Evolutionary conservation across 2,888 invertebrate genomes (phyloP).

Genomic region (Troides oblongomaculatus): DNA sequence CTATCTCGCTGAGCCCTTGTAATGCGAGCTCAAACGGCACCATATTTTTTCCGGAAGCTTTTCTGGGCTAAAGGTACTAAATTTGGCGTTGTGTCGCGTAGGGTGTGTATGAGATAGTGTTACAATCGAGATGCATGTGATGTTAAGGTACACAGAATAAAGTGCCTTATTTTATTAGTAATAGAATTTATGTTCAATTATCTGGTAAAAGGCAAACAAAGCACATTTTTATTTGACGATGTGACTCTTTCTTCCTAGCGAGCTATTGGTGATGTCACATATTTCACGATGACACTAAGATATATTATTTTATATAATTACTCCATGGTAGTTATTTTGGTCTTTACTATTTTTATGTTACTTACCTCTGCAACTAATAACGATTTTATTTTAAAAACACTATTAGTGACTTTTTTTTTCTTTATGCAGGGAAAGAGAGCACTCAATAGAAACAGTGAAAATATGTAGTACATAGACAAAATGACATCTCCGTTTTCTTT

Average conservation of each 20-base stretch:
- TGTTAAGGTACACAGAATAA: conserved; percentile 7
- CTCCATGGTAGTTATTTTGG: too few relatives aligned
- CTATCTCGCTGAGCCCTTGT: conserved; percentile 62
- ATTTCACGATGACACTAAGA: neutral
- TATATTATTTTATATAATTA: neutral
- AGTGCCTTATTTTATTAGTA: neutral
- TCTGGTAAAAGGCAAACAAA: neutral
- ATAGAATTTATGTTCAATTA: neutral
- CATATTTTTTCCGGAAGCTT: conserved; percentile 74
- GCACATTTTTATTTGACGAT: neutral
- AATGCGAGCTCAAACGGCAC: conserved; percentile 71
- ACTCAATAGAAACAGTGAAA: too few relatives aligned
- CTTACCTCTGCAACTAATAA: too few relatives aligned
- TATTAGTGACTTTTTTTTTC: too few relatives aligned
- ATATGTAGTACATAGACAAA: too few relatives aligned
- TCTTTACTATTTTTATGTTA: too few relatives aligned
- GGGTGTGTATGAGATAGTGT: conserved; percentile 44
- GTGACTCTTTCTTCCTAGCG: neutral
- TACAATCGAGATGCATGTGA: conserved; percentile 32
- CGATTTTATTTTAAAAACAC: too few relatives aligned
- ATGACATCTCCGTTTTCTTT: too few relatives aligned
- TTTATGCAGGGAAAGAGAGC: too few relatives aligned
- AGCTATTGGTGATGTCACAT: too few relatives aligned
- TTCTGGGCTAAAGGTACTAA: conserved; percentile 63
- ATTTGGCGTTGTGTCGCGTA: conserved; percentile 59